phyloP scores from a whole-genome alignment of 1,140 invertebrate species.

The Lordiphosa collinella region DNA sequence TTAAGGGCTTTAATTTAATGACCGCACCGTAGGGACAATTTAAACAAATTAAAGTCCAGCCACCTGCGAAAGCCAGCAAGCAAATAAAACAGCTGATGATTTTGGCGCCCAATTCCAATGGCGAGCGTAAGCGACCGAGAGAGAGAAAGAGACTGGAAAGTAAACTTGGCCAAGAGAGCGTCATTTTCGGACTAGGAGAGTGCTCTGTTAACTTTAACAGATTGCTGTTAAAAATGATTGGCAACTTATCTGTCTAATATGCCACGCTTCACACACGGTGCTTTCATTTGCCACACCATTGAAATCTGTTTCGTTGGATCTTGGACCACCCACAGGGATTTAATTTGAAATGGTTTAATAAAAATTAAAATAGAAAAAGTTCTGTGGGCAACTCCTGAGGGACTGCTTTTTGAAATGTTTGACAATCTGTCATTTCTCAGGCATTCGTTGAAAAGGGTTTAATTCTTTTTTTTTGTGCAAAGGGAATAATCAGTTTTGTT shows the following conservation, averaged over 20 bases:
- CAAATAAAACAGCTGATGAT: conserved; percentile 50
- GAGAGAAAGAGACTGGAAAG: conserved; percentile 5
- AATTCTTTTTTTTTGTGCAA: neutral
- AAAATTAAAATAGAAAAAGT: conserved; percentile 3
- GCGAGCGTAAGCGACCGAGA: conserved; percentile 4
- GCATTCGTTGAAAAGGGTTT: conserved; percentile 56
- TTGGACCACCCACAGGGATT: too few relatives aligned
- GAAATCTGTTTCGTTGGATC: too few relatives aligned
- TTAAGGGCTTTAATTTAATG: conserved; percentile 15
- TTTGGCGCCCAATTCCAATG: conserved; percentile 55
- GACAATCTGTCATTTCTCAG: conserved; percentile 47
- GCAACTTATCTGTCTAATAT: conserved; percentile 19
- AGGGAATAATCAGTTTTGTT: conserved; percentile 23
- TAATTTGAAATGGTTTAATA: neutral
- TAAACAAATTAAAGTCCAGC: conserved; percentile 10
- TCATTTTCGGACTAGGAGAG: conserved; percentile 49
- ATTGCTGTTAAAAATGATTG: conserved; percentile 10
- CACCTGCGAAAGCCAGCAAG: too few relatives aligned
- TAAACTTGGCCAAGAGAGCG: conserved; percentile 1
- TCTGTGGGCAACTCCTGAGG: neutral
- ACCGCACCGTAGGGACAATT: neutral
- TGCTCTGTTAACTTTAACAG: neutral
- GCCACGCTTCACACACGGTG: neutral
- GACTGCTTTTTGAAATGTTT: conserved; percentile 40
- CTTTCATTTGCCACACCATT: neutral